A percentile compares a stretch with the other conserved stretches of the same genome.
These are phyloP conservation scores for Ophiothrix spiculata DNA, from an alignment of 35 echinoderm and acorn worm genomes.

Conservation along the genomic window DNA sequence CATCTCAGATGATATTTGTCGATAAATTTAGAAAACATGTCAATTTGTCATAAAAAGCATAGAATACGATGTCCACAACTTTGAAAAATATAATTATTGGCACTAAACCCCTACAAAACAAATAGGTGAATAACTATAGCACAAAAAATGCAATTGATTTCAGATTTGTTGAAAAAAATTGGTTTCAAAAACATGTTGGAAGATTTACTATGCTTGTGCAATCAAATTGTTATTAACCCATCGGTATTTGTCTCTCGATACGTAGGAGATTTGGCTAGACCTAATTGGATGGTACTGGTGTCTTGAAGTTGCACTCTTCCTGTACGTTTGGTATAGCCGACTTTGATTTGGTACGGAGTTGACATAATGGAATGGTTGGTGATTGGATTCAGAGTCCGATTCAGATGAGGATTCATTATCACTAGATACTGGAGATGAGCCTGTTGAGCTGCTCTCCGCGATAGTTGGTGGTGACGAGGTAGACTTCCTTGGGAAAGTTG, in stretches of 20 bases:
- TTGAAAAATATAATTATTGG: neutral
- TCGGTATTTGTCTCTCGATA: conserved; percentile 29
- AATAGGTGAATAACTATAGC: neutral
- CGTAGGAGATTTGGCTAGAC: neutral
- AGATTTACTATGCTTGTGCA: conserved; percentile 29
- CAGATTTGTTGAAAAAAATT: neutral
- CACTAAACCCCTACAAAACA: neutral
- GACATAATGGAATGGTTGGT: neutral
- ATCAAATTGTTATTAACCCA: conserved; percentile 47
- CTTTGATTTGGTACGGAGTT: neutral
- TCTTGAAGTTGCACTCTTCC: neutral
- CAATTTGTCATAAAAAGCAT: neutral
- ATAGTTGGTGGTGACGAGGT: conserved; percentile 1
- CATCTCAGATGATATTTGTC: neutral
- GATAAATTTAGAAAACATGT: neutral
- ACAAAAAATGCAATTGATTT: conserved; percentile 4
- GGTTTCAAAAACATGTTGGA: neutral
- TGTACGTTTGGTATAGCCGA: neutral
- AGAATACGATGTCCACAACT: neutral
- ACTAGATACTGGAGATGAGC: conserved; percentile 23
- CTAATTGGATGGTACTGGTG: neutral
- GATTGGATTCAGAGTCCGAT: neutral
- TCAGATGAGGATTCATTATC: conserved; percentile 19
- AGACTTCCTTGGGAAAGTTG: conserved; percentile 43
- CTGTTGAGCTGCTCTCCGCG: conserved; percentile 1